Percentiles rank a stretch among this genome's conserved stretches.
These are phyloP conservation scores for Aphyosemion australe DNA, from an alignment of 2,113 vertebrate species.

Conservation along the genomic window DNA sequence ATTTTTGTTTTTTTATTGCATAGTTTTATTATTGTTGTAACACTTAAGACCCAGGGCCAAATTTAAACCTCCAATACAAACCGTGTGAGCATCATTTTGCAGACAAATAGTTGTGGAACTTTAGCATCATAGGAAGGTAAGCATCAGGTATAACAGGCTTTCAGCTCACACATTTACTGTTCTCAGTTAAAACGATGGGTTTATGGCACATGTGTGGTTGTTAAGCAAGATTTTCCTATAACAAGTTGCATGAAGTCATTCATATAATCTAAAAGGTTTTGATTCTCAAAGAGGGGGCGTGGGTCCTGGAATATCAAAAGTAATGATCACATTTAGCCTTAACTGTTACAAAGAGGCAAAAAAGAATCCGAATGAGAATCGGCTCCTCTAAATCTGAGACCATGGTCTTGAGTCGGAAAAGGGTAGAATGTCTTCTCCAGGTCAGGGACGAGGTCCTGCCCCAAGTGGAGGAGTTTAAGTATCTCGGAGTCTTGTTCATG, in stretches of 20 bases:
- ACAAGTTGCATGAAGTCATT: conserved; percentile 82
- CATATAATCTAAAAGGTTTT: conserved; percentile 22
- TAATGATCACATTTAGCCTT: too few relatives aligned
- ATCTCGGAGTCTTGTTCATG: too few relatives aligned
- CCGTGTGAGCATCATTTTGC: conserved; percentile 55
- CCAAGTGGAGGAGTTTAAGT: too few relatives aligned
- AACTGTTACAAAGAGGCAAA: too few relatives aligned
- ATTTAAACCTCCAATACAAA: conserved; percentile 45
- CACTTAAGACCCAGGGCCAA: conserved; percentile 54
- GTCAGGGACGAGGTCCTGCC: too few relatives aligned
- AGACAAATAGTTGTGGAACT: conserved; percentile 47
- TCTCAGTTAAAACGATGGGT: conserved; percentile 76
- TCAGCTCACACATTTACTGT: conserved; percentile 29
- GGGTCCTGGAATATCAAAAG: too few relatives aligned
- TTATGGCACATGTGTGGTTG: conserved; percentile 78
- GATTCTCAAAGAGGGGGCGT: too few relatives aligned
- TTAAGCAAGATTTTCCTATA: conserved; percentile 78
- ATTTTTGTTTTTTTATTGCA: conserved; percentile 36
- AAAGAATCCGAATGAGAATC: too few relatives aligned
- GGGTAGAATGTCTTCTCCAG: too few relatives aligned
- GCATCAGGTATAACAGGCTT: conserved; percentile 30
- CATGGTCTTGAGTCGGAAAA: too few relatives aligned
- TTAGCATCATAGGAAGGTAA: conserved; percentile 22
- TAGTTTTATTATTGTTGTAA: conserved; percentile 70
- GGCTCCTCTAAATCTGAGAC: too few relatives aligned